These are phyloP conservation scores for Psephotus haematonotus DNA, from an alignment of 2,113 vertebrate species.

Conservation along the genomic window DNA sequence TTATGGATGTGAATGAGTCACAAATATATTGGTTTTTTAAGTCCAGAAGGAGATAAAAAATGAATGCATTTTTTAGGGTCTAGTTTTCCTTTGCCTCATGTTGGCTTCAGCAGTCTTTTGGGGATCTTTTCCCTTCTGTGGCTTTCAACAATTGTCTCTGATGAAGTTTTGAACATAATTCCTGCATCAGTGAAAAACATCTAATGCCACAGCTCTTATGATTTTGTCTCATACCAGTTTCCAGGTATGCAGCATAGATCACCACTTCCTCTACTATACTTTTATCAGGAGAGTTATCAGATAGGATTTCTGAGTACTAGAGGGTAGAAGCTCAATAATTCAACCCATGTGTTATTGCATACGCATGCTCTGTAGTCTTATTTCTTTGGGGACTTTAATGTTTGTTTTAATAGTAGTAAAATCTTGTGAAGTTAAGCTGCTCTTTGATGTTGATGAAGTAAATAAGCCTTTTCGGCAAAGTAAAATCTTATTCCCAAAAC, in stretches of 20 bases:
- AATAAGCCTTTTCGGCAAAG: not conserved
- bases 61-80: not conserved
- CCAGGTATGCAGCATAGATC: not conserved
- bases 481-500: conserved; percentile 5
- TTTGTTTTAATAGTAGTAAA: not conserved
- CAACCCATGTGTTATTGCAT: not conserved
- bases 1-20: not conserved
- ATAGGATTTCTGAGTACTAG: not conserved
- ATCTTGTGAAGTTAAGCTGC: not conserved
- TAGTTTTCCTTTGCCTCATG: not conserved
- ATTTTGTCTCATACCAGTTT: not conserved
- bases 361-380: not conserved
- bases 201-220: not conserved
- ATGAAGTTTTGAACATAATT: not conserved
- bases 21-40: not conserved
- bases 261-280: not conserved
- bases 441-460: not conserved
- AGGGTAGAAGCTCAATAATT: not conserved
- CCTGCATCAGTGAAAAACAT: not conserved
- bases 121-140: not conserved
- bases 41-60: not conserved
- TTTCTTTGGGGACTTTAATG: not conserved
- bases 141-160: not conserved
- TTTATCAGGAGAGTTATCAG: not conserved
- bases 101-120: not conserved